Percentiles rank a stretch among this genome's conserved stretches.
Evolutionary conservation across 2,888 invertebrate species (phyloP).

Genomic region (Nymphalis c-album): DNA sequence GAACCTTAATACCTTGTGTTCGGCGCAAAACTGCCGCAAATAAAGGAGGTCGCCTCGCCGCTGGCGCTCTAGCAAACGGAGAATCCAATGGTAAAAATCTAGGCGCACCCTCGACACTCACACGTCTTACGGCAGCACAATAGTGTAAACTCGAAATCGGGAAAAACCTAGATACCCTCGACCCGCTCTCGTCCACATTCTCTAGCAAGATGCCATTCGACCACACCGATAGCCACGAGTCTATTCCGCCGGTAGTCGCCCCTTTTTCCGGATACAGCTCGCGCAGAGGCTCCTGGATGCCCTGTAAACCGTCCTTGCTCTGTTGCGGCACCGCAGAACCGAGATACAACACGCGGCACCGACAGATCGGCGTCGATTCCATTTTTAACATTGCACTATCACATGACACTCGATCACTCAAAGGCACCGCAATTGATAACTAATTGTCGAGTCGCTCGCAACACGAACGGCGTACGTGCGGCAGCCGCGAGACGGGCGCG

Average conservation of each 20-base stretch:
- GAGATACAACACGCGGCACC: constrained; percentile 97
- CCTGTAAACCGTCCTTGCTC: constrained; percentile 98
- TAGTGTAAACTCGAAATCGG: constrained; percentile 97
- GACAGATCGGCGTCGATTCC: constrained; percentile 96
- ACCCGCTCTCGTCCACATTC: constrained; percentile 97
- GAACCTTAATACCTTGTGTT: constrained; percentile 97
- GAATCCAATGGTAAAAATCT: constrained; percentile 97
- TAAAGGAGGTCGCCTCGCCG: constrained; percentile 96
- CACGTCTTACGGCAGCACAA: constrained; percentile 96
- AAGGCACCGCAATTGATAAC: constrained; percentile 56
- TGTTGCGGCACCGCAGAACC: constrained; percentile 98
- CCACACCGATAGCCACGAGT: constrained; percentile 98
- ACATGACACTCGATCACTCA: constrained; percentile 72
- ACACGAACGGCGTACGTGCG: constrained; percentile 63
- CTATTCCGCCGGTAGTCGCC: constrained; percentile 93
- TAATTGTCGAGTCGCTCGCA: constrained; percentile 46
- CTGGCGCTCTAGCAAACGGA: constrained; percentile 95
- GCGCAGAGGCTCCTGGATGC: constrained; percentile 97
- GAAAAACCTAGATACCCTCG: constrained; percentile 96
- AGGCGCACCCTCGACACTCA: constrained; percentile 88
- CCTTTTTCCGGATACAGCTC: constrained; percentile 98
- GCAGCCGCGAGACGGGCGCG: constrained; percentile 73
- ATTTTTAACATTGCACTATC: constrained; percentile 74
- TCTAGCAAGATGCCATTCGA: constrained; percentile 96
- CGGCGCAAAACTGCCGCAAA: constrained; percentile 98